These are phyloP conservation scores for Trichoplusia ni DNA, from an alignment of 1,140 invertebrate species.

Conservation along the genomic window DNA sequence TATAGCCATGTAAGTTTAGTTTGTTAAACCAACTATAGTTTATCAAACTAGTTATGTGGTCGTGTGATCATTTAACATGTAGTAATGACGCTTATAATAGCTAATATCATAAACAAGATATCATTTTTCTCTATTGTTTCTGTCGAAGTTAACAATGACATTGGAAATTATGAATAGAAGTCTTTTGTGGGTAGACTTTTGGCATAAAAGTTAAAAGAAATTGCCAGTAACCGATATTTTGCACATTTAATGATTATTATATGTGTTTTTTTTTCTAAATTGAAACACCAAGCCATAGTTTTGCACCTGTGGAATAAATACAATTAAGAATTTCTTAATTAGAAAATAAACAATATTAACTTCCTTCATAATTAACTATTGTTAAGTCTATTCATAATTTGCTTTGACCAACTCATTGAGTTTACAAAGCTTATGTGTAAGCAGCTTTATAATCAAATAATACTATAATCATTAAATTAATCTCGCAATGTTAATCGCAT, in stretches of 20 bases:
- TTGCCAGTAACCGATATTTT: too few species aligned
- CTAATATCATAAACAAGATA: conserved; percentile 10
- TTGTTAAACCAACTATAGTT: not conserved
- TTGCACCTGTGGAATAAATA: too few species aligned
- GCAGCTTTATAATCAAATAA: conserved; percentile 12
- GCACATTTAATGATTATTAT: too few species aligned
- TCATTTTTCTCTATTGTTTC: conserved; percentile 10
- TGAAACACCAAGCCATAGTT: too few species aligned
- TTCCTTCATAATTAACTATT: not conserved
- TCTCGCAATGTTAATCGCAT: too few species aligned
- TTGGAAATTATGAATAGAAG: not conserved
- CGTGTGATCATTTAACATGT: conserved; percentile 13
- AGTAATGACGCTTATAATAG: conserved; percentile 19
- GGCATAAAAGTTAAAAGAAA: too few species aligned
- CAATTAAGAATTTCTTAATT: too few species aligned
- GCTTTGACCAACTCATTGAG: not conserved
- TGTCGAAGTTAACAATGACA: not conserved
- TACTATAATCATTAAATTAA: too few species aligned
- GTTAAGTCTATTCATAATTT: not conserved
- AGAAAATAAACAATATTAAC: not conserved
- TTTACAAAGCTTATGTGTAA: conserved; percentile 6
- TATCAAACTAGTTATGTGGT: conserved; percentile 11
- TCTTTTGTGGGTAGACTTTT: too few species aligned
- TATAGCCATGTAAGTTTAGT: conserved; percentile 4
- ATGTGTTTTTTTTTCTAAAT: too few species aligned